Conservation (phyloP, 2,797 vertebrate species). For the Molossus molossus region DNA sequence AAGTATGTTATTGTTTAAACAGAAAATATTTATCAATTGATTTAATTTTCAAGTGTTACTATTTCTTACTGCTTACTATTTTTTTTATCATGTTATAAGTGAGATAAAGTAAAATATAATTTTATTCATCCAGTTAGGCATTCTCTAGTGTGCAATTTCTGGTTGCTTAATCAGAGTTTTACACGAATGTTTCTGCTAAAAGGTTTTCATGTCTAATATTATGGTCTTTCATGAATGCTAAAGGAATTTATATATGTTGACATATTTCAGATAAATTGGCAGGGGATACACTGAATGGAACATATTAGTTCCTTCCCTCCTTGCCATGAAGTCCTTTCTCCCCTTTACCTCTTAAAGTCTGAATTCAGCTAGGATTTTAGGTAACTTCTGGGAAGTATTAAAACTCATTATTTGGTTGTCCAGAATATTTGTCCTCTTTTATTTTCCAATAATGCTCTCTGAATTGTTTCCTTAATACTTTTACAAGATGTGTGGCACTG, state of each 20-base stretch:
- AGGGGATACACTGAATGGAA: background rate
- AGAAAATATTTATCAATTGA: background rate
- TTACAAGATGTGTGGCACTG: constrained; percentile 85
- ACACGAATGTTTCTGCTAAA: background rate
- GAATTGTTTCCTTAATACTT: constrained; percentile 85
- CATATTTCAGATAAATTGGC: background rate
- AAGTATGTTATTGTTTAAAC: background rate
- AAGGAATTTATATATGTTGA: background rate
- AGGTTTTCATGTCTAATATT: background rate
- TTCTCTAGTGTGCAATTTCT: background rate
- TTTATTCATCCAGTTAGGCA: background rate
- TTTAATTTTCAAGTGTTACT: background rate
- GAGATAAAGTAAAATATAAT: background rate
- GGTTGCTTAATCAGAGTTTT: background rate
- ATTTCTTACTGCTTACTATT: background rate
- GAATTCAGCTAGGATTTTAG: constrained; percentile 75
- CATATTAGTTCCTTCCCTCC: too few relatives aligned
- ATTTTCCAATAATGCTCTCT: constrained; percentile 75
- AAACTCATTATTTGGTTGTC: constrained; percentile 81
- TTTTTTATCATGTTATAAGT: background rate
- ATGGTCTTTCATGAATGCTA: background rate
- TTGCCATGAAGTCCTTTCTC: background rate
- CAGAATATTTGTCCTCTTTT: constrained; percentile 41
- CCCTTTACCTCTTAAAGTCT: constrained; percentile 15
- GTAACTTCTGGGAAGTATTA: constrained; percentile 80